These are phyloP conservation scores for Cephalopterus ornatus DNA, from an alignment of 2,113 vertebrate species.

Conservation along the genomic window DNA sequence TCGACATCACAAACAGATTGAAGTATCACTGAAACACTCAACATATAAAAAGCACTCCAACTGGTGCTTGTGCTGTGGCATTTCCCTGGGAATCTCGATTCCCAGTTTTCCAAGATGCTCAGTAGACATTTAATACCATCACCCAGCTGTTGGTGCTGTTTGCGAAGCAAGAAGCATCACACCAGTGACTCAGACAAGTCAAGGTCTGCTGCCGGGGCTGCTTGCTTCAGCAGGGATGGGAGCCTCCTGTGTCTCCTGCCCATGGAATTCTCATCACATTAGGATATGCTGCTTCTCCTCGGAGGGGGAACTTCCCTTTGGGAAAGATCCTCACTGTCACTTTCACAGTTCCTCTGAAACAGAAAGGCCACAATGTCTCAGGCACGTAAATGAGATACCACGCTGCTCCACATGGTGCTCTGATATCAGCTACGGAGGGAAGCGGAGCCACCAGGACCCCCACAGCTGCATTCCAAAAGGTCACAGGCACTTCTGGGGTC, in stretches of 20 bases:
- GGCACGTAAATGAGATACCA: not conserved
- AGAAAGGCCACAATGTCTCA: not conserved
- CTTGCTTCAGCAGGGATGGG: not conserved
- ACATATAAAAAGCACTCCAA: not conserved
- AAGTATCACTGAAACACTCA: not conserved
- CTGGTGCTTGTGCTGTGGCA: not conserved
- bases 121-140: not conserved
- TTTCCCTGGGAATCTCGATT: not conserved
- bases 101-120: not conserved
- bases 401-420: not conserved
- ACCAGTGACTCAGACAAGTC: not conserved
- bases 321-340: conserved; percentile 83
- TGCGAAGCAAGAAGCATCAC: not conserved
- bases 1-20: not conserved
- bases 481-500: not conserved
- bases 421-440: not conserved
- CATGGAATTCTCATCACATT: not conserved
- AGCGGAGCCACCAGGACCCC: not conserved
- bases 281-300: conserved; percentile 87
- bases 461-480: not conserved
- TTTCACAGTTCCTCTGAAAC: conserved; percentile 87
- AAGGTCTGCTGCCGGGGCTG: not conserved
- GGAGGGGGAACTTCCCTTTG: conserved; percentile 69
- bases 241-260: not conserved
- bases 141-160: not conserved